Conservation (phyloP, 2,113 vertebrate species). For the Neolamprologus hecqui region DNA sequence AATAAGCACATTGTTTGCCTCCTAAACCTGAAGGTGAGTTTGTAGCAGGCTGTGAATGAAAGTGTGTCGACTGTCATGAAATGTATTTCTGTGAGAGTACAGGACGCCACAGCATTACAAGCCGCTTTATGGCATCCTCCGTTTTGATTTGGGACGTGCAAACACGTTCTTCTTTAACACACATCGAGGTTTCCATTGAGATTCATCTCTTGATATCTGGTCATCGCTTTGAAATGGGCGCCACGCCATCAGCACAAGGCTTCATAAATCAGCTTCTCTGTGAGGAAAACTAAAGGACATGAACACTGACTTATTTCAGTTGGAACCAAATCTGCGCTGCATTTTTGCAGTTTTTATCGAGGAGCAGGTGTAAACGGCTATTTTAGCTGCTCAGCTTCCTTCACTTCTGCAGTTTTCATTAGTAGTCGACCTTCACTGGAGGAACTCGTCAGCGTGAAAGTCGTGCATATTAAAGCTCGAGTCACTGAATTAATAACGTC, state of each 20-base stretch:
- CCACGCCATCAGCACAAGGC: fast-evolving
- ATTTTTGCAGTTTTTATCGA: background rate
- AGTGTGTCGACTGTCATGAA: background rate
- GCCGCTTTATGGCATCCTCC: background rate
- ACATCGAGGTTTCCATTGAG: background rate
- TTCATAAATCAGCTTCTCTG: background rate
- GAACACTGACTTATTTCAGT: background rate
- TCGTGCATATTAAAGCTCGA: background rate
- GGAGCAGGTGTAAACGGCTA: fast-evolving
- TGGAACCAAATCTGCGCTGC: background rate
- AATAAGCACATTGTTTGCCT: fast-evolving
- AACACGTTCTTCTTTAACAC: background rate
- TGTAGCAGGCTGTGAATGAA: background rate
- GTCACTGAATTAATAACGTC: background rate
- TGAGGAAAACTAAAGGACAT: background rate
- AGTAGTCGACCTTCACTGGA: background rate
- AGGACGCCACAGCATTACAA: fast-evolving
- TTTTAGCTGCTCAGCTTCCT: background rate
- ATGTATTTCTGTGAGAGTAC: background rate
- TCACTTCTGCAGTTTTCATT: background rate
- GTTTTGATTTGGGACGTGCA: background rate
- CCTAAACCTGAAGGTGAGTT: background rate
- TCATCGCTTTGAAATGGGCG: background rate
- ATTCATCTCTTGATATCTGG: background rate
- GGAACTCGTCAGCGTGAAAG: background rate